Conservation (phyloP, 1,140 invertebrate genomes). For the Brachionus calyciflorus region DNA sequence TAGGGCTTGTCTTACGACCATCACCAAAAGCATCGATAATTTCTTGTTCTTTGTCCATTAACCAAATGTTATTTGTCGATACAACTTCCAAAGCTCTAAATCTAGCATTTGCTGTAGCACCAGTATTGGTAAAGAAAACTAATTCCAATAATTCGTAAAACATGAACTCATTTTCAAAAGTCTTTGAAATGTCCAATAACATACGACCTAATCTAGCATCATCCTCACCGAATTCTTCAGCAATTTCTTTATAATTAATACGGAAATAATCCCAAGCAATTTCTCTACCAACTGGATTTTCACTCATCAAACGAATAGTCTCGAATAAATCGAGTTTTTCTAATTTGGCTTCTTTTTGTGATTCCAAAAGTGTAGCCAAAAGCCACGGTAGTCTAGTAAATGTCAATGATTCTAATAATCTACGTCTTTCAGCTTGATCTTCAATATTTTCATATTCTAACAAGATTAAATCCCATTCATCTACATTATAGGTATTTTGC, state of each 20-base stretch:
- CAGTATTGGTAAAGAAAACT: slow-evolving; percentile 29
- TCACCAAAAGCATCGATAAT: slow-evolving; percentile 23
- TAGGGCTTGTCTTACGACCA: not conserved
- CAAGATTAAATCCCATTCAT: slow-evolving; percentile 18
- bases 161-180: slow-evolving; percentile 43
- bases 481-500: slow-evolving; percentile 41
- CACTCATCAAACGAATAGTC: not conserved
- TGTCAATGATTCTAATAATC: slow-evolving; percentile 37
- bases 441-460: slow-evolving; percentile 21
- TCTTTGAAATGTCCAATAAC: slow-evolving; percentile 1
- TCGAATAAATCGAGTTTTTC: slow-evolving; percentile 31
- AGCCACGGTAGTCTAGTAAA: slow-evolving; percentile 23
- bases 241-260: slow-evolving; percentile 22
- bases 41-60: slow-evolving; percentile 23
- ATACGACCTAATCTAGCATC: slow-evolving; percentile 27
- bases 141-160: slow-evolving; percentile 39
- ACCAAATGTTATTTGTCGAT: slow-evolving; percentile 18
- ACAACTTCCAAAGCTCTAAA: slow-evolving; percentile 39
- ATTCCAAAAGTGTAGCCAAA: not conserved
- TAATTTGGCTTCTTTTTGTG: not conserved
- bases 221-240: slow-evolving; percentile 21
- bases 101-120: slow-evolving; percentile 36
- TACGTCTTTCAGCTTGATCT: not conserved
- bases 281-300: slow-evolving; percentile 39
- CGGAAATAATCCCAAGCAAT: slow-evolving; percentile 37